Conservation (phyloP, 2,888 invertebrate genomes). For the Rhagophthalmus giganteus region DNA sequence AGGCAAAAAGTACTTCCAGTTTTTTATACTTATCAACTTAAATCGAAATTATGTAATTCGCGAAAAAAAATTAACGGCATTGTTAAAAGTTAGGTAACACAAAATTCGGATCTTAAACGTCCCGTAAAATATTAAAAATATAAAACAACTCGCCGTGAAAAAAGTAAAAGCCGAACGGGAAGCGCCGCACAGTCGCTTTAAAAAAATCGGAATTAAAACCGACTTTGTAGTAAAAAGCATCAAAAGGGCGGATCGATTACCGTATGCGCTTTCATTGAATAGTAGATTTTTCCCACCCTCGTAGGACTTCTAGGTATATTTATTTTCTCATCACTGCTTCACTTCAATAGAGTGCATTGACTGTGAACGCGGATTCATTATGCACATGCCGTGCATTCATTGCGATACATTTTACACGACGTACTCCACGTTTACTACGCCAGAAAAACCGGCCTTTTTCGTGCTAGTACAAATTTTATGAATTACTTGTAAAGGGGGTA, state of each 20-base stretch:
- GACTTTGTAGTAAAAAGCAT: constrained; percentile 16
- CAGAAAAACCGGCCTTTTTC: not conserved
- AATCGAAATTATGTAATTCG: too few relatives aligned
- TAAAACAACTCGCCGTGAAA: too few relatives aligned
- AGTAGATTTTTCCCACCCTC: constrained; percentile 31
- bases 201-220: not conserved
- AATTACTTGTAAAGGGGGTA: constrained; percentile 1
- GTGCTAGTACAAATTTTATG: constrained; percentile 5
- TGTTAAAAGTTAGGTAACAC: too few relatives aligned
- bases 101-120: too few relatives aligned
- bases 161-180: too few relatives aligned
- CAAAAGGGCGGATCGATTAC: constrained; percentile 33
- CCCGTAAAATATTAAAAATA: too few relatives aligned
- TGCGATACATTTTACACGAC: constrained; percentile 8
- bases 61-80: too few relatives aligned
- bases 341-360: constrained; percentile 20
- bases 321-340: constrained; percentile 16
- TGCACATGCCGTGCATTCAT: constrained; percentile 2
- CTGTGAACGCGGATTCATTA: constrained; percentile 15
- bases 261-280: constrained; percentile 34
- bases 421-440: constrained; percentile 7
- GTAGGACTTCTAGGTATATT: constrained; percentile 7
- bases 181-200: too few relatives aligned
- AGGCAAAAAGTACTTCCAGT: too few relatives aligned
- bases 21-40: too few relatives aligned